phyloP scores from a whole-genome alignment of 1,140 invertebrate genomes.

The Trypoxylus dichotomus region DNA sequence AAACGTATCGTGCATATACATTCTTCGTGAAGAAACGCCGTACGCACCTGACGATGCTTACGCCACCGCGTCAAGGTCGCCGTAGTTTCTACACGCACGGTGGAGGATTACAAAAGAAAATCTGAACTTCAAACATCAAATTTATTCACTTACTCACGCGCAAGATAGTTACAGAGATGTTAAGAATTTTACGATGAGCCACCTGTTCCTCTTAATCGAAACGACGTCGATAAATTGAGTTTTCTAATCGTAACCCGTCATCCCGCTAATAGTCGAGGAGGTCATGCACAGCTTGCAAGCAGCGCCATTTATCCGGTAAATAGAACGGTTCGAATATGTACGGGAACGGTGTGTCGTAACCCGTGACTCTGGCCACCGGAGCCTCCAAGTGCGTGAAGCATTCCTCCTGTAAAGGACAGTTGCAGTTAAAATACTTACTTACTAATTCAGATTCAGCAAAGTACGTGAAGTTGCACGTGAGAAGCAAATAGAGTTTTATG shows the following conservation, averaged over 20 bases:
- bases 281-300: slow-evolving; percentile 79
- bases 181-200: neutral
- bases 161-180: neutral
- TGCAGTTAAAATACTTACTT: neutral
- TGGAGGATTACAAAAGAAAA: neutral
- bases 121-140: neutral
- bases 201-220: no score
- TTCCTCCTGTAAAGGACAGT: slow-evolving; percentile 67
- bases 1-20: neutral
- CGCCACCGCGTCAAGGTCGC: neutral
- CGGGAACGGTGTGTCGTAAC: slow-evolving; percentile 98
- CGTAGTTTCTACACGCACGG: neutral
- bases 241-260: no score
- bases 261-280: slow-evolving; percentile 70
- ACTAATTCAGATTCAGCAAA: neutral
- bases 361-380: slow-evolving; percentile 86
- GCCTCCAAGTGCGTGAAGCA: slow-evolving; percentile 96
- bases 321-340: slow-evolving; percentile 96
- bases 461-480: neutral
- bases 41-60: neutral
- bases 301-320: slow-evolving; percentile 91
- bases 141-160: neutral
- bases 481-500: neutral
- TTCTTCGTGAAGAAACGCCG: neutral
- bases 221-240: no score